phyloP scores from a whole-genome alignment of 1,140 invertebrate genomes.

The Hycleus phaleratus region DNA sequence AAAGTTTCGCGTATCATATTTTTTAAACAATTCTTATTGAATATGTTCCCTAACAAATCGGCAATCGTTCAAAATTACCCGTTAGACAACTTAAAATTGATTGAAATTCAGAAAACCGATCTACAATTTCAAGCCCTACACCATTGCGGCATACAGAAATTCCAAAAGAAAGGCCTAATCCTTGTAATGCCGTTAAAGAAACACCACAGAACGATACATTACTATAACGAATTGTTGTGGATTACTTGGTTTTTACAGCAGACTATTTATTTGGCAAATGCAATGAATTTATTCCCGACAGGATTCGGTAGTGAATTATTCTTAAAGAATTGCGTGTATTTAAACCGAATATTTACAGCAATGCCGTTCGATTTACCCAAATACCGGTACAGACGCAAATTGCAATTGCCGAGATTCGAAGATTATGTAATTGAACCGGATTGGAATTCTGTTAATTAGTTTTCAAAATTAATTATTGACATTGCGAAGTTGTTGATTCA shows the following conservation, averaged over 20 bases:
- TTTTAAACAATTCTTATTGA: too few species aligned
- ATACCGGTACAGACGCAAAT: slow-evolving; percentile 24
- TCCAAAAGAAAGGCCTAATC: slow-evolving; percentile 30
- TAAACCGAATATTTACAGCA: slow-evolving; percentile 10
- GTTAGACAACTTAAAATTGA: too few species aligned
- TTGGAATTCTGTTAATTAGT: slow-evolving; percentile 24
- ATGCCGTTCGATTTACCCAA: slow-evolving; percentile 26
- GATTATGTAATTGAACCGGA: slow-evolving; percentile 38
- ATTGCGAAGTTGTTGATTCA: too few species aligned
- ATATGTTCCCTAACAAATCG: too few species aligned
- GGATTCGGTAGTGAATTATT: slow-evolving; percentile 19
- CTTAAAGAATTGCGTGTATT: neutral
- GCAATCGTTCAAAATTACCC: too few species aligned
- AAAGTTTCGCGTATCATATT: too few species aligned
- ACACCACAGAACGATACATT: slow-evolving; percentile 16
- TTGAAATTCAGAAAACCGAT: neutral
- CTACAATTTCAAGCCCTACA: neutral
- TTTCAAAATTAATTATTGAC: too few species aligned
- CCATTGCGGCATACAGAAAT: slow-evolving; percentile 1
- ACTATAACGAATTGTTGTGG: slow-evolving; percentile 24
- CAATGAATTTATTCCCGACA: slow-evolving; percentile 27
- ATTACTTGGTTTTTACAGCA: slow-evolving; percentile 29
- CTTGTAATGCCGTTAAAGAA: slow-evolving; percentile 32
- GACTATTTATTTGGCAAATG: slow-evolving; percentile 31
- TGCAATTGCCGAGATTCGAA: slow-evolving; percentile 27